Base-by-base conservation (phyloP, 2,888 invertebrate genomes). In the Netelia inedita region DNA sequence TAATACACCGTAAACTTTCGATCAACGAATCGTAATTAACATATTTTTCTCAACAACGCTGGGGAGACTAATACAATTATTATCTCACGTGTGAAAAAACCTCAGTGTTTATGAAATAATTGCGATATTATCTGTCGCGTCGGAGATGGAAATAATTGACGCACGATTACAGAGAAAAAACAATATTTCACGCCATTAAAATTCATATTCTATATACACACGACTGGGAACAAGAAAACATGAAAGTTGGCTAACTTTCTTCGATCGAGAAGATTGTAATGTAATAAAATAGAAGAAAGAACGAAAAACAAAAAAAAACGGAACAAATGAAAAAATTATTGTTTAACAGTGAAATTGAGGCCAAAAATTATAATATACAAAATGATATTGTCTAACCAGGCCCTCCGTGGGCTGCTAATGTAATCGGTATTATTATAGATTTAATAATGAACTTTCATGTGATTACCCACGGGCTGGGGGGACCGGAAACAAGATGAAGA, bases 191-290 rank as follows among this genome's bases (percentile, higher is more conserved):
- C 61, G 66, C 16, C 69, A 57, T 55, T 71, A 21, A 53, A 55
- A 74, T 63, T 9, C 78, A 74, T 68, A 73, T 35, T 63, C 23
- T 68, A 68, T 76, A 66, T 53, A 68, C 11, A 83, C 82, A 83
- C 85, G 83, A 87, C 83, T 84, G 89, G 90, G 90, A 90, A 90
- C 90, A 90, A 90, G 85, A 86, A 79, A 87, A 88, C 86, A 84
- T 74, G 16, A 55, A 41, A 74, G 63, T 74, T 23, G 53, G 46
- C 1, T 11, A 55, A 59, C 14, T 61, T 74, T 11, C n/a, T 14
- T 11, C 41, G 16, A 19, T 16, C 55, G 79, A 68, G 78, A 19
- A 55, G 6, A n/a, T 46, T 46, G 14, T 53, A 65, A 79, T 10
- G 41, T 82, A 59, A 71, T 19, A 35, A 69, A 35, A 50, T 63